Conservation (phyloP, 2,113 vertebrate species). For the Setophaga petechia region DNA sequence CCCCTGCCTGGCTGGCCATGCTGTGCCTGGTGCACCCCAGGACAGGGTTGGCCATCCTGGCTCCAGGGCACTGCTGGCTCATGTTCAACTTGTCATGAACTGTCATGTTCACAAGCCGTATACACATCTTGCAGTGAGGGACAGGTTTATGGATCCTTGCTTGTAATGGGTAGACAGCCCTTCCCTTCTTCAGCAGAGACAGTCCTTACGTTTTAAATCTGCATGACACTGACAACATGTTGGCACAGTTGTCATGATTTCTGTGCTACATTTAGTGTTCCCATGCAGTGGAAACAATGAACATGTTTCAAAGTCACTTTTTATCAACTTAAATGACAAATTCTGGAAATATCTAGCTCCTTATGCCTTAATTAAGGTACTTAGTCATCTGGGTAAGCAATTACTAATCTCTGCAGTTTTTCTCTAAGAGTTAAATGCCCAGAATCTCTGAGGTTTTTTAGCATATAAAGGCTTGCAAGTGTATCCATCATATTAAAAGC, state of each 20-base stretch:
- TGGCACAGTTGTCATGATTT: neutral
- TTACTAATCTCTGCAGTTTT: slow-evolving; percentile 35
- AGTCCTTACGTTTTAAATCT: neutral
- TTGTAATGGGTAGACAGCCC: neutral
- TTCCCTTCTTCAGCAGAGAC: neutral
- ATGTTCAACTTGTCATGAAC: fast-evolving
- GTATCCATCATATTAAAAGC: neutral
- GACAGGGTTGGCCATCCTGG: fast-evolving
- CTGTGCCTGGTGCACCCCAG: neutral
- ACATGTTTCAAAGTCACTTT: neutral
- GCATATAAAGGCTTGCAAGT: slow-evolving; percentile 1
- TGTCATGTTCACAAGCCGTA: neutral
- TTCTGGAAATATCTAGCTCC: neutral
- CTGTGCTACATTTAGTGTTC: neutral
- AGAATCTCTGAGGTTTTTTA: neutral
- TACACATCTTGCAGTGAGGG: neutral
- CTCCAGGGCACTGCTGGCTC: neutral
- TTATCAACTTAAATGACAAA: neutral
- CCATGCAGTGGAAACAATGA: neutral
- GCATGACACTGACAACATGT: neutral
- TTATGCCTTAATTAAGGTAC: slow-evolving; percentile 19
- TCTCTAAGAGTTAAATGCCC: neutral
- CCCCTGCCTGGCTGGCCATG: fast-evolving
- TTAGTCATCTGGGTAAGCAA: slow-evolving; percentile 19
- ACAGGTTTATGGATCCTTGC: neutral